Percentiles rank a stretch among this genome's conserved stretches.
Evolutionary conservation across 2,888 invertebrate species (phyloP).

Genomic region (Xanthia togata): DNA sequence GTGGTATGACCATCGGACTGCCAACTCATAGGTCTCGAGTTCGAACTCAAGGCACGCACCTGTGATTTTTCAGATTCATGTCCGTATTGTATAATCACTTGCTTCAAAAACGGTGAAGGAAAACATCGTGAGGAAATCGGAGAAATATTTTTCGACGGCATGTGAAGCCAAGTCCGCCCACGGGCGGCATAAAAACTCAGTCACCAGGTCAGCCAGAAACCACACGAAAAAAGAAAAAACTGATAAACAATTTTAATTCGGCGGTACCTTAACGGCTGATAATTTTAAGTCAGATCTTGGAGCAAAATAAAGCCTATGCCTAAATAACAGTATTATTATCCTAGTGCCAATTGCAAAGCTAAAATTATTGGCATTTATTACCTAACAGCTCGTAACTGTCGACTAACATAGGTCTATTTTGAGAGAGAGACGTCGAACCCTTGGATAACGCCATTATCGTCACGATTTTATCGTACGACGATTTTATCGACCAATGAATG

Average conservation of each 20-base stretch:
- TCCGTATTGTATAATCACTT: too few relatives aligned
- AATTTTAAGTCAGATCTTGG: conserved; percentile 32
- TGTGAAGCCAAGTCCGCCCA: too few relatives aligned
- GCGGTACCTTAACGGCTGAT: conserved; percentile 31
- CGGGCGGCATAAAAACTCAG: too few relatives aligned
- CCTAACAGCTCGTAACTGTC: conserved; percentile 55
- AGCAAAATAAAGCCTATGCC: conserved; percentile 12
- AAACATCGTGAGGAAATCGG: too few relatives aligned
- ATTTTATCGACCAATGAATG: conserved; percentile 59
- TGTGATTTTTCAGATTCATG: too few relatives aligned
- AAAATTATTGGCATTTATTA: conserved; percentile 57
- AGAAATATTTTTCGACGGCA: too few relatives aligned
- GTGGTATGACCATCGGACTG: too few relatives aligned
- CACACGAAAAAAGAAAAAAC: too few relatives aligned
- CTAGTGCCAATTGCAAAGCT: conserved; percentile 39
- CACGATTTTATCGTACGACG: conserved; percentile 52
- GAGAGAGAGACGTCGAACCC: conserved; percentile 45
- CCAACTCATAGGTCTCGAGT: too few relatives aligned
- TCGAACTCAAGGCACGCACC: too few relatives aligned
- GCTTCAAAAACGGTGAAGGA: too few relatives aligned
- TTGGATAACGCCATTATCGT: conserved; percentile 48
- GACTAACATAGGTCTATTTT: conserved; percentile 47
- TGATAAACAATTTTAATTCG: conserved; percentile 42
- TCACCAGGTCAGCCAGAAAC: too few relatives aligned
- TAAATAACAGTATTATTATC: conserved; percentile 41